Base-by-base conservation (phyloP, 2,113 vertebrate species). In the Osmerus eperlanus region DNA sequence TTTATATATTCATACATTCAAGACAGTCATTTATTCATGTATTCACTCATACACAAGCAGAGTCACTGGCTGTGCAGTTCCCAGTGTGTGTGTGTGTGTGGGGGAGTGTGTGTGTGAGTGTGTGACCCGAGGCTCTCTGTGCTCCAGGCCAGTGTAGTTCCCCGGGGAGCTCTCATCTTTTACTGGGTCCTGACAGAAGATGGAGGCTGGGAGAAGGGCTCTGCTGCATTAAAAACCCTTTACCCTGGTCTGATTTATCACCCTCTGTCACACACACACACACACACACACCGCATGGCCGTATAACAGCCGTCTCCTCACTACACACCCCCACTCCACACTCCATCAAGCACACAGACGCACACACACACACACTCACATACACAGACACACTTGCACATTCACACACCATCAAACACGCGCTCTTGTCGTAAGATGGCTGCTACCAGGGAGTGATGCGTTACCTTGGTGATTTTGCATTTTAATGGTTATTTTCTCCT, bases 221-320 rank as follows among this genome's bases (percentile, higher is more conserved):
- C 83, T 78, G 90, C 90, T 91, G 90, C 90, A 92, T 93, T 92
- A 92, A 93, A 93, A 93, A 93, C 87, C 90, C 92, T 92, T 93
- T 92, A 91, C 91, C 90, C 90, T 83, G 85, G 80, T 77, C 89
- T 93, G 92, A 93, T 93, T 93, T 93, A 93, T 93, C 87, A 87
- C 85, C 81, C 56, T 16, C 18, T 19, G 18, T 19, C 58, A 23
- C 19, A 12, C 58, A 69, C 84, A 65, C 79, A 53, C 59, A 28
- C 65, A 68, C 82, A 67, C 71, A 64, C 75, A 69, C 65, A 74
- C 69, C 52, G 67, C 83, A 85, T 61, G 84, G 81, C 88, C 83
- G 79, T 81, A 81, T 76, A 75, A 73, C 80, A 47, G 32, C 85
- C 84, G 84, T 84, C 85, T 85, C 80, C 60, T 79, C 80, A 74